A percentile compares a stretch with the other conserved stretches of the same genome.
Conservation (phyloP, 2,797 vertebrate genomes). For the Sebastolobus altivelis region DNA sequence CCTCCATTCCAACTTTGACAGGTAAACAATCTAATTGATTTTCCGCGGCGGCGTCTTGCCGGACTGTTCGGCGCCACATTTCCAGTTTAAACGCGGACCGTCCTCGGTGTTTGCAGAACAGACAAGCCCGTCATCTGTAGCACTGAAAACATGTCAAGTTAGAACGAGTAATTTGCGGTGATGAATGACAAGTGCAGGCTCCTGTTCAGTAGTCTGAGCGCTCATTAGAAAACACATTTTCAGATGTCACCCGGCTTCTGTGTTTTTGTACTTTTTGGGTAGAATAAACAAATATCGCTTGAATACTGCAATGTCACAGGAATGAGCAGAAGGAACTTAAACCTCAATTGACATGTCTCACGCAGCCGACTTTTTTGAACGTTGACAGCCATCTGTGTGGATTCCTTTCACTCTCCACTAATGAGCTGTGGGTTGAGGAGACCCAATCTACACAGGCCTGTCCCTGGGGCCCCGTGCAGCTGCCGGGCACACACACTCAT, state of each 20-base stretch:
- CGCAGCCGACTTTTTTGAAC: constrained; percentile 85
- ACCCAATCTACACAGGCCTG: constrained; percentile 85
- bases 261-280: constrained; percentile 80
- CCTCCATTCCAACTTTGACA: constrained; percentile 83
- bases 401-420: constrained; percentile 88
- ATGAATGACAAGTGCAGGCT: constrained; percentile 89
- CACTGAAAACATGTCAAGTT: constrained; percentile 85
- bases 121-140: constrained; percentile 84
- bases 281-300: constrained; percentile 85
- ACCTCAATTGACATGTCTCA: constrained; percentile 89
- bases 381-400: constrained; percentile 90
- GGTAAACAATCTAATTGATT: constrained; percentile 89
- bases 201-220: constrained; percentile 84
- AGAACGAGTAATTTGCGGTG: constrained; percentile 86
- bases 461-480: constrained; percentile 88
- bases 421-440: constrained; percentile 87
- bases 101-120: constrained; percentile 83
- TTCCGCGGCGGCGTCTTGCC: constrained; percentile 52
- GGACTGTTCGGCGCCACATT: constrained; percentile 77
- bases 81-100: constrained; percentile 73
- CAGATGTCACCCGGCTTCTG: constrained; percentile 83
- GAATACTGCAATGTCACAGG: constrained; percentile 87
- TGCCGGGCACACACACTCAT: constrained; percentile 74
- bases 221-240: constrained; percentile 90
- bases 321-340: constrained; percentile 87